Conservation (phyloP, 2,113 vertebrate species). For the Cricetomys ansorgei region DNA sequence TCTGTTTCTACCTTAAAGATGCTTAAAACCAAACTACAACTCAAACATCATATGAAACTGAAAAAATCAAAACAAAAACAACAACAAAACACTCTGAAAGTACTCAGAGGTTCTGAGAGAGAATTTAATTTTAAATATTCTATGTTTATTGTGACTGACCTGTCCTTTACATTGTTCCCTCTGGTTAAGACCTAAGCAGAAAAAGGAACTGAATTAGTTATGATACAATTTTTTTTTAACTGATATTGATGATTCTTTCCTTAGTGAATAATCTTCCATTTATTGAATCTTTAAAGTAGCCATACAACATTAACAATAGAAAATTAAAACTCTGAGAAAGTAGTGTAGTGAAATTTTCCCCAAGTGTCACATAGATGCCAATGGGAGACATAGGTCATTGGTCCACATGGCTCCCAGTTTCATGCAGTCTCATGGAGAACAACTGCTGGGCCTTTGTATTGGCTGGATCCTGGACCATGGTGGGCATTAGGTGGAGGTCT, state of each 20-base stretch:
- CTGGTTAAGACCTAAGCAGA: not conserved
- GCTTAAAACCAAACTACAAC: not conserved
- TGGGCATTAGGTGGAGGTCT: not conserved
- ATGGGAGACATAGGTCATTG: not conserved
- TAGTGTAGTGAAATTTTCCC: not conserved
- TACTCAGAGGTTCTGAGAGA: not conserved
- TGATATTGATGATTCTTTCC: not conserved
- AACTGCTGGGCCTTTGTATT: accelerated
- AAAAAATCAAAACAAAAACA: too few species aligned
- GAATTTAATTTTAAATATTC: not conserved
- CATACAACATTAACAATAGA: not conserved
- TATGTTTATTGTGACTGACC: too few species aligned
- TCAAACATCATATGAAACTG: not conserved
- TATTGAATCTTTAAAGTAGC: not conserved
- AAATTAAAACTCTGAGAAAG: not conserved
- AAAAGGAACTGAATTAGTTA: not conserved
- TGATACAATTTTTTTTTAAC: not conserved
- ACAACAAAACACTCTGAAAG: not conserved
- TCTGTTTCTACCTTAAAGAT: not conserved
- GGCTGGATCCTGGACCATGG: not conserved
- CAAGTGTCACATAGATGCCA: not conserved
- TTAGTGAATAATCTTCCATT: not conserved
- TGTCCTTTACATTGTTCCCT: not conserved
- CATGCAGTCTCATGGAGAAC: not conserved
- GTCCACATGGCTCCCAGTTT: not conserved